Conservation (phyloP, 37 sponge, comb jelly and placozoan genomes). For the Aphrocallistes beatrix region DNA sequence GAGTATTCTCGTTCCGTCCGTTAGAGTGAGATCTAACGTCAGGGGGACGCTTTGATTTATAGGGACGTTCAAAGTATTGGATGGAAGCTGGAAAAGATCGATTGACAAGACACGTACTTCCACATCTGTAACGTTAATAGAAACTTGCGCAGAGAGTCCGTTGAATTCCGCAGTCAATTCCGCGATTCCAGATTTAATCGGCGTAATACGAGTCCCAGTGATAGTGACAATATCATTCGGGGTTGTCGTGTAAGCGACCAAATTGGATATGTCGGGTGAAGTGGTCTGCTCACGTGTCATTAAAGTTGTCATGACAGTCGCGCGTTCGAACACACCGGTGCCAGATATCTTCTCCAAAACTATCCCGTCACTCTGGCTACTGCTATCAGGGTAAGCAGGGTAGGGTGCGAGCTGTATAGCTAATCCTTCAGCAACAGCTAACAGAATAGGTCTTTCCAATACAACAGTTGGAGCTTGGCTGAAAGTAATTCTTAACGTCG, state of each 20-base stretch:
- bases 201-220: too few relatives aligned
- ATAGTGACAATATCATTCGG: too few relatives aligned
- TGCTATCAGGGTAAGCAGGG: conserved; percentile 42
- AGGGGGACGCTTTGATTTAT: neutral
- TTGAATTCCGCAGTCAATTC: neutral
- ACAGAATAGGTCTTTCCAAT: neutral
- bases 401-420: conserved; percentile 27
- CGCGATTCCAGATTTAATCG: neutral
- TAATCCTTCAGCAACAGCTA: conserved; percentile 26
- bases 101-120: neutral
- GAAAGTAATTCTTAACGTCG: conserved; percentile 24
- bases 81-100: neutral
- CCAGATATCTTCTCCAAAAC: conserved; percentile 23
- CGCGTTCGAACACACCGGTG: conserved; percentile 31
- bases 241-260: too few relatives aligned
- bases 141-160: neutral
- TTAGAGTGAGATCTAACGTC: neutral
- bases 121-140: neutral
- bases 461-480: conserved; percentile 26
- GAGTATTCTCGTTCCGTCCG: neutral
- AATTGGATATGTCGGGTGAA: too few relatives aligned
- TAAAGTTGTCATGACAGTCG: neutral
- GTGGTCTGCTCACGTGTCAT: too few relatives aligned
- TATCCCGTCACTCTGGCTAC: neutral
- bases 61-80: neutral